phyloP scores from a whole-genome alignment of 2,113 vertebrate species.

The Oplegnathus fasciatus region DNA sequence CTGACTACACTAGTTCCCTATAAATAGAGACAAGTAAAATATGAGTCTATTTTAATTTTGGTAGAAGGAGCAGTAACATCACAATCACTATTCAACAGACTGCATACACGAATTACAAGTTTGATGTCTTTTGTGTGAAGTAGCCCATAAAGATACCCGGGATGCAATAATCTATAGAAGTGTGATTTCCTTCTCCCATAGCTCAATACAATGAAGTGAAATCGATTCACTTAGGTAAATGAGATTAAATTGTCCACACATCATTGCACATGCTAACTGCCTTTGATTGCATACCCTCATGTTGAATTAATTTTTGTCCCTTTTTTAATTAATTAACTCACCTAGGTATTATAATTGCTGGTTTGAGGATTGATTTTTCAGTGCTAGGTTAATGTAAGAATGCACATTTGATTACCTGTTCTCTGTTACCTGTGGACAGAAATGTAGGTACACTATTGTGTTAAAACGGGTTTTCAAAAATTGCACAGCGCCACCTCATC shows the following conservation, averaged over 20 bases:
- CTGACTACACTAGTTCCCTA: background rate
- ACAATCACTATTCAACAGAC: background rate
- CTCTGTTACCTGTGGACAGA: background rate
- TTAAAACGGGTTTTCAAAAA: background rate
- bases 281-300: background rate
- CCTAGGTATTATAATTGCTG: background rate
- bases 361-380: background rate
- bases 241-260: background rate
- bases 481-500: background rate
- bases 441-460: background rate
- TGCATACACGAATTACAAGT: background rate
- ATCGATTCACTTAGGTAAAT: conserved; percentile 38
- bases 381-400: background rate
- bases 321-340: background rate
- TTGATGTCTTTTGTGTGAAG: conserved; percentile 4
- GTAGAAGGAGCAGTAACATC: background rate
- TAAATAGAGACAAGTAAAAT: background rate
- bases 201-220: conserved; percentile 2
- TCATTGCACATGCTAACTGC: background rate
- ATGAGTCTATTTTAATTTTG: background rate
- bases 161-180: background rate
- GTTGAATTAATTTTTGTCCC: background rate
- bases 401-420: background rate
- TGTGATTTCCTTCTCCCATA: conserved; percentile 20
- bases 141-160: conserved; percentile 14